Base-by-base conservation (phyloP, 2,797 vertebrate genomes). In the Molossus molossus region DNA sequence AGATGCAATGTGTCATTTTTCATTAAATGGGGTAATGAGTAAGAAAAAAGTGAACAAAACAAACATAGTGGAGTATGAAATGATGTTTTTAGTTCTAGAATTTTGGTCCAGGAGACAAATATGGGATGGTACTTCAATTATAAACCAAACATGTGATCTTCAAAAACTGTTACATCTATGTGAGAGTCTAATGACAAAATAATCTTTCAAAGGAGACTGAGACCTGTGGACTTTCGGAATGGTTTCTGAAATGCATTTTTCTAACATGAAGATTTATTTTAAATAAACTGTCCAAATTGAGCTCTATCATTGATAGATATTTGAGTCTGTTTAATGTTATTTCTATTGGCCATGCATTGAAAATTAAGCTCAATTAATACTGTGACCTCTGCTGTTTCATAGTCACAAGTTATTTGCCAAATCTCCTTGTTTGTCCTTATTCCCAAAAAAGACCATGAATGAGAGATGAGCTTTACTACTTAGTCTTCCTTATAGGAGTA, bases 41-140 rank as follows among this genome's bases (percentile, higher is more conserved):
- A 75, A 95, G 29, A 27, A 86, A 87, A 27, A 72, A 37, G 0
- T 37, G 40, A 94, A 94, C 50, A 73, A 72, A 92, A 91, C 55
- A 90, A 80, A 90, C 10, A 9, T 48, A 76, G 20, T 67, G 8
- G 45, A 81, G 1, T 27, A 40, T 37, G 70, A 15, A 83, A 3
- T 65, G 21, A 3, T 85, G 48, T 75, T 75, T 75, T 96, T 60
- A 27, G 53, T 84, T 90, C 25, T 64, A 33, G 45, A 89, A 75
- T 75, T 90, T 92, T 60, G 6, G 10, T 79, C 1, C 5, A 86
- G 25, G 9, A 72, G 17, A 6, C 25, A 91, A 62, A 57, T 75
- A 87, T 60, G 14, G 7, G 12, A 50, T 70, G 33, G 1, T 37
- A 23, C 8, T 60, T 90, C n/a, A 81, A 17, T 48, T 88, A 55